phyloP scores from a whole-genome alignment of 2,888 invertebrate genomes.

The Tuberolachnus salignus region DNA sequence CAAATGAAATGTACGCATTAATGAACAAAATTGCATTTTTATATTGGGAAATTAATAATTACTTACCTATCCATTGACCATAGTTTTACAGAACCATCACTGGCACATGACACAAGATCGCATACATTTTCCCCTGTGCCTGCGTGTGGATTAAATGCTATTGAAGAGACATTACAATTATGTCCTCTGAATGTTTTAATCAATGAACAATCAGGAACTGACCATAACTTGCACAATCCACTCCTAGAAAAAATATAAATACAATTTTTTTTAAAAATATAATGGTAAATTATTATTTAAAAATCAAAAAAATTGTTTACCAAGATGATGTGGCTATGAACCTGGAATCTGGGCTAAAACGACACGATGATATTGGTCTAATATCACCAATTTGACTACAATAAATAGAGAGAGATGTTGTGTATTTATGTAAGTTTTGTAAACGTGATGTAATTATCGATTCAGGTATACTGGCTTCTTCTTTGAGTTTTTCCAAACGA shows the following conservation, averaged over 20 bases:
- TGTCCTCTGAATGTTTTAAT: slow-evolving; percentile 83
- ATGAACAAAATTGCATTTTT: neutral
- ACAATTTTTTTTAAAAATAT: neutral
- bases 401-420: slow-evolving; percentile 81
- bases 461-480: slow-evolving; percentile 69
- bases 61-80: slow-evolving; percentile 82
- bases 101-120: slow-evolving; percentile 90
- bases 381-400: slow-evolving; percentile 94
- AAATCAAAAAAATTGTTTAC: slow-evolving; percentile 65
- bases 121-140: slow-evolving; percentile 71
- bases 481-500: slow-evolving; percentile 72
- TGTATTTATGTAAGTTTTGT: slow-evolving; percentile 89
- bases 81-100: slow-evolving; percentile 88
- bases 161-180: slow-evolving; percentile 85
- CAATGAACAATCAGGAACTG: slow-evolving; percentile 83
- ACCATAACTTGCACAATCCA: slow-evolving; percentile 93
- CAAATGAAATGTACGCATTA: neutral
- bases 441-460: slow-evolving; percentile 80
- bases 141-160: slow-evolving; percentile 90
- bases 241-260: slow-evolving; percentile 71
- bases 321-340: slow-evolving; percentile 92
- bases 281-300: neutral
- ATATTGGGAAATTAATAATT: neutral
- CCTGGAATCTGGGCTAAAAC: slow-evolving; percentile 89
- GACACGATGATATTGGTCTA: slow-evolving; percentile 88